Evolutionary conservation across 2,113 vertebrate genomes (phyloP).

Genomic region (Nansenia antarctica): DNA sequence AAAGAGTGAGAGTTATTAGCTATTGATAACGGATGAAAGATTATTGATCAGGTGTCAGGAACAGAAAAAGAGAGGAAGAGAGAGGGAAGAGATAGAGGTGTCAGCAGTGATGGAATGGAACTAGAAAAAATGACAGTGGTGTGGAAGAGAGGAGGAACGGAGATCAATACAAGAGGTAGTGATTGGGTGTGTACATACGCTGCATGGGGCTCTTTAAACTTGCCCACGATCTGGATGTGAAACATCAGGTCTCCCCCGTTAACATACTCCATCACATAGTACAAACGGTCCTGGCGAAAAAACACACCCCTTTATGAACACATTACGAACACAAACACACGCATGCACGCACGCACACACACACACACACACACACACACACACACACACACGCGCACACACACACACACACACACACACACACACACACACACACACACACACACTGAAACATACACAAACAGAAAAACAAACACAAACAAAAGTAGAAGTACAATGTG

Average conservation of each 20-base stretch:
- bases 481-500: neutral
- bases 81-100: slow-evolving; percentile 23
- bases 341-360: slow-evolving; percentile 4
- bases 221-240: slow-evolving; percentile 91
- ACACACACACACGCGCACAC: slow-evolving; percentile 7
- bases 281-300: slow-evolving; percentile 84
- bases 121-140: neutral
- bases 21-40: slow-evolving; percentile 63
- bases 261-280: slow-evolving; percentile 95
- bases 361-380: neutral
- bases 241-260: slow-evolving; percentile 94
- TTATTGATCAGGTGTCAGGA: slow-evolving; percentile 58
- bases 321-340: slow-evolving; percentile 12
- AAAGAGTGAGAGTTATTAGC: slow-evolving; percentile 19
- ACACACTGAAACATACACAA: slow-evolving; percentile 4
- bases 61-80: slow-evolving; percentile 26
- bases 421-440: neutral
- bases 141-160: slow-evolving; percentile 34
- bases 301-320: too few relatives aligned
- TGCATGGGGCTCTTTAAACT: slow-evolving; percentile 92
- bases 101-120: neutral
- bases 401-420: neutral
- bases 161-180: slow-evolving; percentile 31
- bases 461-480: neutral
- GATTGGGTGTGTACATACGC: slow-evolving; percentile 80